These are phyloP conservation scores for Folsomia candida DNA, from an alignment of 2,888 invertebrate genomes.

Conservation along the genomic window DNA sequence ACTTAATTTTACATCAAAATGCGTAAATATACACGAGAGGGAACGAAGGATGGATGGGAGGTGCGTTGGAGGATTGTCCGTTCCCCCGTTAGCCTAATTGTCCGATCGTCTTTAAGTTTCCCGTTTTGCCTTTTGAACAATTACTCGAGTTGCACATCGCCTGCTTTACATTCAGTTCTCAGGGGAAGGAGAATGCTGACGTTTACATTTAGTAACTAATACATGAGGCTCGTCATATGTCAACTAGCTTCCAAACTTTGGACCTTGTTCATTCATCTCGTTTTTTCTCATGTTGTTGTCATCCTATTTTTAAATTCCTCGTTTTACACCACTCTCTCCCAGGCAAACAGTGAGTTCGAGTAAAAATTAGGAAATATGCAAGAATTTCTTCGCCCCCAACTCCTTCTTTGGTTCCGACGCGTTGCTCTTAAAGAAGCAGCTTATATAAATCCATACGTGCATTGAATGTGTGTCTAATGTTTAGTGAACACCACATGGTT, in stretches of 20 bases:
- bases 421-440: no score
- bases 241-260: neutral
- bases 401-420: neutral
- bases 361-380: neutral
- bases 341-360: neutral
- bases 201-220: constrained; percentile 3
- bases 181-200: neutral
- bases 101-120: neutral
- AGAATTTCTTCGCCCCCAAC: no score
- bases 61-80: neutral
- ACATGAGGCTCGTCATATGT: neutral
- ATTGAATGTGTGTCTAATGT: no score
- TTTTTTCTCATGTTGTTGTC: neutral
- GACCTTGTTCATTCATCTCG: constrained; percentile 1
- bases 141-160: constrained; percentile 1
- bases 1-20: neutral
- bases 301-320: neutral
- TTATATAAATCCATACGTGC: no score
- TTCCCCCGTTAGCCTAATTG: neutral
- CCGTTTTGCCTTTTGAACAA: no score
- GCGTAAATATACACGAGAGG: neutral
- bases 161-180: neutral
- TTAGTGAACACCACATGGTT: no score
- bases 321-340: neutral
- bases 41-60: neutral